These are phyloP conservation scores for Aurelia coerulea DNA, from an alignment of 30 jellyfish, hydroid and myxozoan species.

Conservation along the genomic window DNA sequence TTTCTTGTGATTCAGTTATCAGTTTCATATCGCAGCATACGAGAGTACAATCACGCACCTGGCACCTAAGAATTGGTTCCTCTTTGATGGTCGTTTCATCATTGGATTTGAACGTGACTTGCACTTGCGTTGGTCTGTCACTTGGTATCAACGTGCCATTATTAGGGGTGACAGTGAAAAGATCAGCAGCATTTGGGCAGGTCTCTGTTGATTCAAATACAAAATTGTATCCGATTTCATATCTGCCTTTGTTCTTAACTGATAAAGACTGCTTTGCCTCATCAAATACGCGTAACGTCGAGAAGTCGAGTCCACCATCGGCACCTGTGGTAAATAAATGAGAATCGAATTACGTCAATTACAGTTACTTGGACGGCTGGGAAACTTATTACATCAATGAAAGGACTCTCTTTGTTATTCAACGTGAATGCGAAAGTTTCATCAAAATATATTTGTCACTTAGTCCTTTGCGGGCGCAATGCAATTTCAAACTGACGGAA, in stretches of 20 bases:
- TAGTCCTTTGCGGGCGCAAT: too few relatives aligned
- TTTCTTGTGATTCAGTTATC: too few relatives aligned
- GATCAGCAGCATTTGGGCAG: slow-evolving; percentile 47
- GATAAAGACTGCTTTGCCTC: slow-evolving; percentile 90
- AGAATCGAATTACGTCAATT: not conserved
- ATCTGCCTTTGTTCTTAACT: slow-evolving; percentile 95
- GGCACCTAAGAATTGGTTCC: slow-evolving; percentile 87
- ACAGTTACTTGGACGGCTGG: not conserved
- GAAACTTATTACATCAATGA: too few relatives aligned
- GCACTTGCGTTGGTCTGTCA: slow-evolving; percentile 97
- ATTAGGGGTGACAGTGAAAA: slow-evolving; percentile 78
- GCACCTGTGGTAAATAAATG: slow-evolving; percentile 67
- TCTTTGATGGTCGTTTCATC: slow-evolving; percentile 79
- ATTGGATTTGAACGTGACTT: slow-evolving; percentile 76
- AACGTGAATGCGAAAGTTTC: too few relatives aligned
- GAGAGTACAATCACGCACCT: slow-evolving; percentile 35
- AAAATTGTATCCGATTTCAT: slow-evolving; percentile 82
- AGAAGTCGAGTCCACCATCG: slow-evolving; percentile 97
- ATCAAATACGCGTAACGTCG: slow-evolving; percentile 87
- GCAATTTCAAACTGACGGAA: too few relatives aligned
- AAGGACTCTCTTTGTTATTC: too few relatives aligned
- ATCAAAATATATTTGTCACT: too few relatives aligned
- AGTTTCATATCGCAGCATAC: too few relatives aligned
- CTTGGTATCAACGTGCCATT: slow-evolving; percentile 92
- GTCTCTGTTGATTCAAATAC: slow-evolving; percentile 70